These are phyloP conservation scores for Mugil cephalus DNA, from an alignment of 2,113 vertebrate species.

Conservation along the genomic window DNA sequence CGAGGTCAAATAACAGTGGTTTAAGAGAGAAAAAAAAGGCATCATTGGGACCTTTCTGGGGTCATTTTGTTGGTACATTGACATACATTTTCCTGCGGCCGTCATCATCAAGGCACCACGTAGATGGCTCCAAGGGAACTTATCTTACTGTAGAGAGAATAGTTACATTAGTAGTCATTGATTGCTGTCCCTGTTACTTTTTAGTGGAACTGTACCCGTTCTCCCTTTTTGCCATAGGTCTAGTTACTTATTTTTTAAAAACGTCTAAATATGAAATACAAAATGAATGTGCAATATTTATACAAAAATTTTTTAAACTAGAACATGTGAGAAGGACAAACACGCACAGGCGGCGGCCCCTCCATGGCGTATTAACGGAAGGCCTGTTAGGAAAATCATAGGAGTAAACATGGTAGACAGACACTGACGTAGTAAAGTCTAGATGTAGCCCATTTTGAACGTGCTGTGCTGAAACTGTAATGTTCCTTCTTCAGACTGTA, in stretches of 20 bases:
- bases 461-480: slow-evolving; percentile 48
- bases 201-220: slow-evolving; percentile 36
- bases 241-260: slow-evolving; percentile 46
- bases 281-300: slow-evolving; percentile 83
- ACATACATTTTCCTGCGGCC: slow-evolving; percentile 15
- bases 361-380: slow-evolving; percentile 41
- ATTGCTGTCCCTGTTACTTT: slow-evolving; percentile 33
- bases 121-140: slow-evolving; percentile 62
- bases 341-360: slow-evolving; percentile 4
- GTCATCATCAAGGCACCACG: slow-evolving; percentile 34
- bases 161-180: slow-evolving; percentile 26
- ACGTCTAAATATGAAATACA: slow-evolving; percentile 58
- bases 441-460: slow-evolving; percentile 46
- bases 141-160: slow-evolving; percentile 19
- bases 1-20: slow-evolving; percentile 15
- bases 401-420: slow-evolving; percentile 47
- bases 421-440: slow-evolving; percentile 58
- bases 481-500: slow-evolving; percentile 24
- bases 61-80: background rate
- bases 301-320: slow-evolving; percentile 47
- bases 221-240: slow-evolving; percentile 36
- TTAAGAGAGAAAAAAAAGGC: background rate
- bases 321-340: slow-evolving; percentile 51
- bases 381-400: slow-evolving; percentile 14
- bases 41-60: slow-evolving; percentile 10